Conservation (phyloP, 2,797 vertebrate species). For the Gallinago solitaria region DNA sequence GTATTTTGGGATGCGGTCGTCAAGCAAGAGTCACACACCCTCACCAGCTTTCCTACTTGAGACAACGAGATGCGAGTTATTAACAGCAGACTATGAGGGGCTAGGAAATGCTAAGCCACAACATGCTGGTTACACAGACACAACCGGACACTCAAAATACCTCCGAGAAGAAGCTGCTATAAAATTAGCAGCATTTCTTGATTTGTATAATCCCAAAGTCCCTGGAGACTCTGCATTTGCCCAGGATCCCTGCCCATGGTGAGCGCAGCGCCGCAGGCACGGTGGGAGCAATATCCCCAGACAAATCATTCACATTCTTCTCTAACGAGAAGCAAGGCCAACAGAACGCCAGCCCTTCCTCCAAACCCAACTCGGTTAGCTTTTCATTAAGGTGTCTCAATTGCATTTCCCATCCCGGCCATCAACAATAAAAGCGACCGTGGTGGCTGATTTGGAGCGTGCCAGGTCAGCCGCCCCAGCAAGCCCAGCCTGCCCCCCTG, state of each 20-base stretch:
- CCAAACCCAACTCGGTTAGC: not conserved
- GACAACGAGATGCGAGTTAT: not conserved
- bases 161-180: not conserved
- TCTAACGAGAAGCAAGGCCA: not conserved
- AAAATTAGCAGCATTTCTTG: not conserved
- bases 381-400: constrained; percentile 55
- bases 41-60: not conserved
- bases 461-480: not conserved
- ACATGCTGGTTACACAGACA: not conserved
- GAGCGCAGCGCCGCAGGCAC: not conserved
- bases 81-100: not conserved
- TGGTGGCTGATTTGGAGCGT: not conserved
- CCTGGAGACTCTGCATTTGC: not conserved
- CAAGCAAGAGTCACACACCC: not conserved
- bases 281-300: not conserved
- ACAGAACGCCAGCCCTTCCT: not conserved
- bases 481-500: fast-evolving
- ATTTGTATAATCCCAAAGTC: not conserved
- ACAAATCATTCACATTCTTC: not conserved
- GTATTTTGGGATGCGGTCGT: not conserved
- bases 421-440: not conserved
- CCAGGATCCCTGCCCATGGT: not conserved
- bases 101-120: not conserved
- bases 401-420: constrained; percentile 16
- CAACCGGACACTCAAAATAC: not conserved